Base-by-base conservation (phyloP, 2,113 vertebrate species). In the Psilopogon haemacephalus region DNA sequence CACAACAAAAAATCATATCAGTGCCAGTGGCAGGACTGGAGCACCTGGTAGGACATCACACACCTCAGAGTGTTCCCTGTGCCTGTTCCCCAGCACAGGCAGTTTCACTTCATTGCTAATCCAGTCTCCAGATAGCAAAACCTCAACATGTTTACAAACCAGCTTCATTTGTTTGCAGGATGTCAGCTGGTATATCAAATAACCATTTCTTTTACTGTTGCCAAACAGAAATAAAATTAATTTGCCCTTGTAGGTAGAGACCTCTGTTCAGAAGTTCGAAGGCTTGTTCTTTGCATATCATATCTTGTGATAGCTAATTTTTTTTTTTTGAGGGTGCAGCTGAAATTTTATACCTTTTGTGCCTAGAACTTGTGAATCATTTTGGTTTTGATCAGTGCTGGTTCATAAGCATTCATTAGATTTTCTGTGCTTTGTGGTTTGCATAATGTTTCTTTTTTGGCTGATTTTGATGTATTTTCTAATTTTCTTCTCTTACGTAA, bases 191-290 rank as follows among this genome's bases (percentile, higher is more conserved):
- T 33, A 38, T 27, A 64, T 56, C 38, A 85, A 76, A 52, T 50
- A 65, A 54, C 15, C 35, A 80, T 62, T 68, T 86, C 33, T 91
- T 84, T 67, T 56, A 62, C 20, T 52, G 20, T 70, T 89, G 35
- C 35, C 26, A 58, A 88, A 89, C n/a, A 84, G 55, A 87, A 81
- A 21, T 38, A 83, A 80, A 95, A 92, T 59, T 69, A 69, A 84
- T 79, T 84, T 82, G 37, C 59, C 89, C 58, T 75, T 81, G 28
- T 70, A 69, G 58, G 21, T 30, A 58, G 18, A 58, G 24, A 90
- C 50, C 6, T 67, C 35, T 0, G 0, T 75, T 93, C 48, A 72
- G 54, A 78, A 88, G 26, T 23, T 69, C 38, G 90, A 90, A 91
- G 38, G 10, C 23, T 88, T 96, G 12, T 65, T 78, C 50, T 74